Percentiles rank a stretch among this genome's conserved stretches.
Conservation (phyloP, 2,888 invertebrate genomes). For the Eilema griseolum region DNA sequence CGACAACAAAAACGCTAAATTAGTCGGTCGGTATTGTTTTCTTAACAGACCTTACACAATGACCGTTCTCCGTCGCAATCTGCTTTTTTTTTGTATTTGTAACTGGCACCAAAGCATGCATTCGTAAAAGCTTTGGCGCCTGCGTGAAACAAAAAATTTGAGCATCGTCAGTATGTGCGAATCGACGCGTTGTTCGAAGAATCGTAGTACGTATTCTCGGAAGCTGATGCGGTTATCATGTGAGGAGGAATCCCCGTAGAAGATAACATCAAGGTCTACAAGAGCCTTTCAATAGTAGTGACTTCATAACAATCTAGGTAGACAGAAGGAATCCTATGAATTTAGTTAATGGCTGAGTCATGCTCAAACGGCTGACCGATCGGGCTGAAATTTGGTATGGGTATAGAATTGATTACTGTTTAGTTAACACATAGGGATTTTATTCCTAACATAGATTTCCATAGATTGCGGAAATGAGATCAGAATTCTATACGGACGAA, state of each 20-base stretch:
- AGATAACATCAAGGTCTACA: constrained; percentile 17
- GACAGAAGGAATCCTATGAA: not conserved
- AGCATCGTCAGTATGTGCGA: constrained; percentile 71
- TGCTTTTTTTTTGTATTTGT: constrained; percentile 66
- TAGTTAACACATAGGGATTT: no score
- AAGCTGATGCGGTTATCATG: constrained; percentile 60
- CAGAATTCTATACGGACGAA: no score
- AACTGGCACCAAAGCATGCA: constrained; percentile 55
- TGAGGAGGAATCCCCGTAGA: constrained; percentile 53
- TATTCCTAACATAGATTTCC: no score
- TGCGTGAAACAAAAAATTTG: constrained; percentile 68
- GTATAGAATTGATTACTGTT: no score
- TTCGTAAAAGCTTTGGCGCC: constrained; percentile 84
- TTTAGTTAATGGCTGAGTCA: no score
- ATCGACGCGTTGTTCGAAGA: constrained; percentile 71
- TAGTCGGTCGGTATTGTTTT: constrained; percentile 78
- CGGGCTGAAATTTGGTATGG: no score
- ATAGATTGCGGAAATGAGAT: no score
- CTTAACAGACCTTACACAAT: constrained; percentile 69
- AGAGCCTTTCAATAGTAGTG: not conserved
- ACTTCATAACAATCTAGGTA: not conserved
- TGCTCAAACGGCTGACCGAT: no score
- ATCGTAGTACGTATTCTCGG: constrained; percentile 69
- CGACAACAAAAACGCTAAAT: constrained; percentile 64
- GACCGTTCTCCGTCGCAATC: constrained; percentile 67